A percentile compares a stretch with the other conserved stretches of the same genome.
Evolutionary conservation across 2,888 invertebrate species (phyloP).

Genomic region (Thereva unica): DNA sequence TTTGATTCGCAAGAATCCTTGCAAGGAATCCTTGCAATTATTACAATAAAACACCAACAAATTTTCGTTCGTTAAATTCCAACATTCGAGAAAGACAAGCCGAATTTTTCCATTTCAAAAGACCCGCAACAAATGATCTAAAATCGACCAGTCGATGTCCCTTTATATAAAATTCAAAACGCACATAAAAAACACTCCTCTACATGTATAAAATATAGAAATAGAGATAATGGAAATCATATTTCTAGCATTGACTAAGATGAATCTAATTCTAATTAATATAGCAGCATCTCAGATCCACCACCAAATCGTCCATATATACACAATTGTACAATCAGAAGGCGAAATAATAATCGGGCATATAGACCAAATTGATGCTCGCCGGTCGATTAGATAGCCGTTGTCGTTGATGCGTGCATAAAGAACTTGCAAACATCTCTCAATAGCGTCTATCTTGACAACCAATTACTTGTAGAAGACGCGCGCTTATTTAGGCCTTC

Average conservation of each 20-base stretch:
- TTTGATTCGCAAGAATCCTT: slow-evolving; percentile 7
- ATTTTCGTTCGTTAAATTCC: not conserved
- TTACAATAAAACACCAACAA: slow-evolving; percentile 11
- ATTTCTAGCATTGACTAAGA: slow-evolving; percentile 37
- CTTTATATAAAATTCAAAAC: slow-evolving; percentile 38
- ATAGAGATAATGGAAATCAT: slow-evolving; percentile 29
- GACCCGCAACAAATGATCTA: slow-evolving; percentile 37
- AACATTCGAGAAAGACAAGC: slow-evolving; percentile 20
- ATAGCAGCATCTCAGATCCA: slow-evolving; percentile 22
- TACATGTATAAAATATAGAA: no score
- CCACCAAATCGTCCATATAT: slow-evolving; percentile 7
- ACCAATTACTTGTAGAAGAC: slow-evolving; percentile 7
- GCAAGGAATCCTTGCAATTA: not conserved
- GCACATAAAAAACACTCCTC: not conserved
- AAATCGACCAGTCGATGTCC: slow-evolving; percentile 18
- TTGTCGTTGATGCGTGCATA: slow-evolving; percentile 24
- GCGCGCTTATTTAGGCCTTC: slow-evolving; percentile 21
- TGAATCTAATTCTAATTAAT: slow-evolving; percentile 40
- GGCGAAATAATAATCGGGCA: slow-evolving; percentile 3
- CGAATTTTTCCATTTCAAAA: slow-evolving; percentile 37
- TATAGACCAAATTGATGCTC: slow-evolving; percentile 12
- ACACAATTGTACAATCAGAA: not conserved
- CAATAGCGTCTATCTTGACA: not conserved
- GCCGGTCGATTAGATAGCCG: no score
- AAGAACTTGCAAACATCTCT: slow-evolving; percentile 9